These are phyloP conservation scores for Caenorhabditis plicata DNA, from an alignment of 2,888 invertebrate species.

Conservation along the genomic window DNA sequence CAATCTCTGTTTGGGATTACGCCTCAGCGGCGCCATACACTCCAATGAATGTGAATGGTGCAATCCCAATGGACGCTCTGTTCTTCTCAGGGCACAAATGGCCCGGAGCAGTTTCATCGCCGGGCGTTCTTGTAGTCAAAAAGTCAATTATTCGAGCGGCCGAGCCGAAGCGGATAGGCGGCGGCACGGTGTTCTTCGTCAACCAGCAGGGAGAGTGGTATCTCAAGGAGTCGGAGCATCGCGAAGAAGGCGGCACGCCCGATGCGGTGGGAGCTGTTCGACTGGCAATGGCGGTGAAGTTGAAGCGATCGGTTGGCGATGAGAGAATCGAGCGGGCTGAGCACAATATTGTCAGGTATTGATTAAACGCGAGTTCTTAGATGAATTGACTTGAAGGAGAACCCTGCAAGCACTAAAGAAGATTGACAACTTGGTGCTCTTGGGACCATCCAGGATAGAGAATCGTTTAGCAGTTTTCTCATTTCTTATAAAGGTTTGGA, in stretches of 20 bases:
- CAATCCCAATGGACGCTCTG: slow-evolving; percentile 81
- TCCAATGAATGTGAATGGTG: slow-evolving; percentile 82
- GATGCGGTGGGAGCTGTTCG: slow-evolving; percentile 72
- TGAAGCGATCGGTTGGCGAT: slow-evolving; percentile 80
- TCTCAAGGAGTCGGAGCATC: slow-evolving; percentile 68
- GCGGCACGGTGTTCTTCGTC: slow-evolving; percentile 72
- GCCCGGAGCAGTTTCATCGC: slow-evolving; percentile 85
- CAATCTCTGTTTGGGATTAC: slow-evolving; percentile 86
- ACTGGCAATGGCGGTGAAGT: slow-evolving; percentile 82
- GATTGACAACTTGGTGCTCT: slow-evolving; percentile 1
- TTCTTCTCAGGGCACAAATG: slow-evolving; percentile 89
- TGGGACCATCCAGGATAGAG: slow-evolving; percentile 37
- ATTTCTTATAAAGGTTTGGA: slow-evolving; percentile 80
- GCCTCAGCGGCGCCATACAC: slow-evolving; percentile 81
- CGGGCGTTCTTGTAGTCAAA: slow-evolving; percentile 75
- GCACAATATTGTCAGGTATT: not conserved
- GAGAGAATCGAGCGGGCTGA: slow-evolving; percentile 74
- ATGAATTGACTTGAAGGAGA: not conserved
- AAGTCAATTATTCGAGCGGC: slow-evolving; percentile 71
- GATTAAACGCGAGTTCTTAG: not conserved
- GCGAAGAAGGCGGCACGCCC: slow-evolving; percentile 51
- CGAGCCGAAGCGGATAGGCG: slow-evolving; percentile 70
- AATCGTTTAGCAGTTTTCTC: slow-evolving; percentile 80
- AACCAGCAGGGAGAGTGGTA: slow-evolving; percentile 68
- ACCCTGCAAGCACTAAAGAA: slow-evolving; percentile 2